Evolutionary conservation across 2,797 vertebrate genomes (phyloP).

Genomic region (Carduelis carduelis): DNA sequence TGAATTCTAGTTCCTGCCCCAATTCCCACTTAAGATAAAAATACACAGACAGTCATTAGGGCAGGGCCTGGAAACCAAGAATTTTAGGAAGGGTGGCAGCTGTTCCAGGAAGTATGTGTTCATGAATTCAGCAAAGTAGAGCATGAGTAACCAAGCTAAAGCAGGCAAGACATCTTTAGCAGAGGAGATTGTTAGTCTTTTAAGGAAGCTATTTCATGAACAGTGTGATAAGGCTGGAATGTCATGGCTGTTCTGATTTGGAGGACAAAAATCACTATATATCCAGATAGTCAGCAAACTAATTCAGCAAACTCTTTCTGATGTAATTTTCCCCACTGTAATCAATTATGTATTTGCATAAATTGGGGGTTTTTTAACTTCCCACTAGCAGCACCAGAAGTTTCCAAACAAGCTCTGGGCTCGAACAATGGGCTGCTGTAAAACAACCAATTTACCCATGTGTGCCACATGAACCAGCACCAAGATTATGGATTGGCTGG

Average conservation of each 20-base stretch:
- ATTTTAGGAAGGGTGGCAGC: slow-evolving; percentile 64
- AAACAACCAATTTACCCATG: background rate
- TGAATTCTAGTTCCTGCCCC: background rate
- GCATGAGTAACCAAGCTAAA: slow-evolving; percentile 44
- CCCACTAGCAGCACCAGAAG: background rate
- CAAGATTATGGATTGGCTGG: background rate
- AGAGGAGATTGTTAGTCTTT: slow-evolving; percentile 8
- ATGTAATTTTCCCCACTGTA: background rate
- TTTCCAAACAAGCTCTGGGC: background rate
- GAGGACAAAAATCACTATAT: background rate
- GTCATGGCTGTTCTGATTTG: background rate
- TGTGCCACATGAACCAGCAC: background rate
- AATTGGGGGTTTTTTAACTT: background rate
- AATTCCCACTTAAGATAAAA: slow-evolving; percentile 9
- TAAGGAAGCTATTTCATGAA: slow-evolving; percentile 29
- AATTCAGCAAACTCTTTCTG: background rate
- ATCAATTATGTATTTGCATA: background rate
- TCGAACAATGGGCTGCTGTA: fast-evolving
- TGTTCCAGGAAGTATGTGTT: slow-evolving; percentile 42
- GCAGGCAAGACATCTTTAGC: slow-evolving; percentile 14
- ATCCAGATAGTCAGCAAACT: background rate
- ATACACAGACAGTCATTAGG: slow-evolving; percentile 16
- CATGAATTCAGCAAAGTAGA: slow-evolving; percentile 8
- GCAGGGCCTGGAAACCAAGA: slow-evolving; percentile 38
- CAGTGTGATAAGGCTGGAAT: slow-evolving; percentile 8